Conservation (phyloP, 1,140 invertebrate species). For the Drosophila virilis region DNA sequence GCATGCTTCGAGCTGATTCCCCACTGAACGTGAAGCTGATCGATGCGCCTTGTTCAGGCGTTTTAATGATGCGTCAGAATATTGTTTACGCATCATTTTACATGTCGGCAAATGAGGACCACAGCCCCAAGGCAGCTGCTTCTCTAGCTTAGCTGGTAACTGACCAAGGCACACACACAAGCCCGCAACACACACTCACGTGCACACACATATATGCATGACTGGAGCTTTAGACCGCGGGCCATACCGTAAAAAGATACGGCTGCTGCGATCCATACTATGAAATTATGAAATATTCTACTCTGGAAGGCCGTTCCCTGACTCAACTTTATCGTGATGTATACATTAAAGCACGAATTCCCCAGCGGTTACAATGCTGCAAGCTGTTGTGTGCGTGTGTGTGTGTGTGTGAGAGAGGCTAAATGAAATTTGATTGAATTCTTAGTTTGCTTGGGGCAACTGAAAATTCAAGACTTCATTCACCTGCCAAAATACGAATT, state of each 20-base stretch:
- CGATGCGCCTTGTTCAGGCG: conserved; percentile 68
- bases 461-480: conserved; percentile 8
- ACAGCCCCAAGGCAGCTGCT: conserved; percentile 1
- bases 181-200: neutral
- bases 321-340: conserved; percentile 71
- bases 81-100: conserved; percentile 83
- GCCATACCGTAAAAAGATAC: conserved; percentile 9
- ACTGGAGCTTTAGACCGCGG: conserved; percentile 10
- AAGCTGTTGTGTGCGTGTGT: neutral
- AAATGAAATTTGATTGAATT: neutral
- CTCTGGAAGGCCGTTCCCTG: conserved; percentile 14
- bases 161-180: conserved; percentile 4
- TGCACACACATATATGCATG: neutral
- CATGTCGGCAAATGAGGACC: conserved; percentile 74
- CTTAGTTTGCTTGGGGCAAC: neutral
- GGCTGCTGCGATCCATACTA: conserved; percentile 15
- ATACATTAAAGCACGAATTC: conserved; percentile 74
- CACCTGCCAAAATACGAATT: neutral
- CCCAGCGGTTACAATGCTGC: conserved; percentile 31
- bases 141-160: conserved; percentile 1
- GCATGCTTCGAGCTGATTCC: conserved; percentile 41
- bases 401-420: neutral
- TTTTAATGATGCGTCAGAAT: conserved; percentile 83
- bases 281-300: conserved; percentile 65
- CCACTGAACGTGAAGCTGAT: conserved; percentile 62